Base-by-base conservation (phyloP, 64 coral and sea anemone species). In the Actinia equina region DNA sequence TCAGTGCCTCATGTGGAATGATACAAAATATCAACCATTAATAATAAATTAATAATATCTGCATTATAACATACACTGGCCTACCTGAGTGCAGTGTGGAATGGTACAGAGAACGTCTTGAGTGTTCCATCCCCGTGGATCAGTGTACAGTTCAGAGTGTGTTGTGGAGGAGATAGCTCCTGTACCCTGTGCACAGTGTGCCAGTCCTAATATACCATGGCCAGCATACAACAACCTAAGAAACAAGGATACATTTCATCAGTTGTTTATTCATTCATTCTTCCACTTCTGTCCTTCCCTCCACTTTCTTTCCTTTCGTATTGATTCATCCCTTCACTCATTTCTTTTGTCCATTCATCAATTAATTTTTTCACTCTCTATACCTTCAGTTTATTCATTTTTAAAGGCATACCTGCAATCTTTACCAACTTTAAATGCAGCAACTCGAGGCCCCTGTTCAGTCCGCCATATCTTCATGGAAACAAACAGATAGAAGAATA, bases 391-490 rank as follows among this genome's bases (percentile, higher is more conserved):
- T 18, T 5, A 60, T 60, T 8, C 7, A 49, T 49, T 49, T 49
- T 37, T 37, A 37, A 37, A 37, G 0, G 30, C 49, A 52, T 82
- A 99, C 97, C 97, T 94, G 51, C 93, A 95, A 43, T 99, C 91
- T 44, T 94, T 95, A 65, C 97, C 97, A 78, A 99, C 87, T 61
- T 99, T 95, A 78, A 99, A 99, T 2, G 97, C 97, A 42, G 97
- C 97, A 49, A 94, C 97, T 59, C 97, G 87, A 44, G 97, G 93
- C 6, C 97, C 97, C 82, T 95, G 93, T 57, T 99, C 97, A 70
- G 97, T 95, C 83, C 85, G 90, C 97, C 97, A 99, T 30, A 99
- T 93, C 97, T 99, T 56, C 43, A 82, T 16, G 58, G 3, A 60
- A 69, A 63, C 6, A 85, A 41, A 64, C 82, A 53, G 26, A 74